Evolutionary conservation across 2,888 invertebrate genomes (phyloP), one percentile per base, ranked within the genome.

Genomic region (Dusona sp.): DNA sequence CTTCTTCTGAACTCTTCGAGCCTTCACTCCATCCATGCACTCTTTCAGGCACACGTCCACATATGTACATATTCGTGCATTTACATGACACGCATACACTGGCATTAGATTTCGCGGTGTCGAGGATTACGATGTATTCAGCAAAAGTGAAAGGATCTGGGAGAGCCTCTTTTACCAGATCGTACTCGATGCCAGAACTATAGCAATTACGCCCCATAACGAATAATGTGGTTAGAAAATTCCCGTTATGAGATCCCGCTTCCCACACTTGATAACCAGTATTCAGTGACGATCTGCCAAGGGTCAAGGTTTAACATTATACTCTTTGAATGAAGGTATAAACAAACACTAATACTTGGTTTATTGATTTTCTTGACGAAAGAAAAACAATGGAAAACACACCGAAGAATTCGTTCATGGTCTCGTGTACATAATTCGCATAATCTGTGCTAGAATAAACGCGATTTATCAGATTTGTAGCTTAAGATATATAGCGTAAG

Each of bases 101-200:
- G n/a, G 64, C 54, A 64, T 84, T 51, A 67, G 77, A 77, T 80
- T 70, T 84, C 57, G 48, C 64, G 48, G 70, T 84, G 75, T 80
- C 77, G 65, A 84, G 61, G 67, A 72, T 67, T 51, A 36, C 54
- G 70, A 74, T 80, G 48, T 82, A 78, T 85, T 78, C 48, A 74
- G 54, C 51, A 54, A 82, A 82, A 82, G 85, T 85, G 82, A 85
- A 85, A 82, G 82, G 82, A 82, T 79, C 79, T 64, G 61, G 67
- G 51, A 42, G 74, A 82, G 54, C 29, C 78, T 75, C 67, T 82
- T 79, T 51, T 68, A 42, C 64, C 16, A 29, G 65, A 72, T 73
- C 38, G 36, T 13, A 73, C 22, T 45, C 25, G 38, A 54, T 36
- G 38, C 11, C 51, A 72, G 22, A 68, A 65, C 48, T 51, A 36